Evolutionary conservation across 2,113 vertebrate species (phyloP), one percentile per base, ranked within the genome.

Genomic region (Mionectes macconnelli): DNA sequence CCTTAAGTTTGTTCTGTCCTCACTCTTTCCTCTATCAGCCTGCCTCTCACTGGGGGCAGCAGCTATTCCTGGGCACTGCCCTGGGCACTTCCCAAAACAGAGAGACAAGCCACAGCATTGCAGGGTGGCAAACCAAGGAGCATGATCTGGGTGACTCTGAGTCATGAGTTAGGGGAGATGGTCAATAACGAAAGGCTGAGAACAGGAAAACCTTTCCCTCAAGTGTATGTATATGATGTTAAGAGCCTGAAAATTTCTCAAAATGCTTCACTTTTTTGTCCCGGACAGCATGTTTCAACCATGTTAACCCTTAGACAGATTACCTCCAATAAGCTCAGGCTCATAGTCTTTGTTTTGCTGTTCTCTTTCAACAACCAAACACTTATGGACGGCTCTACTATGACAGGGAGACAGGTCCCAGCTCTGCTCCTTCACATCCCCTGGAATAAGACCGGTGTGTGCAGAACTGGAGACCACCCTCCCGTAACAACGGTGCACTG

Each of bases 371-470:
- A 21, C 22, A 42, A 53, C 12, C 45, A 37, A 55, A 57, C 22
- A 25, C 16, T 27, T 56, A 25, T 0, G 0, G 63, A 60, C 17
- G 50, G 1, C 55, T 10, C 63, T 55, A 0, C 55, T 55, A 6
- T 20, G 47, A 55, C 44, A 80, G n/a, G 20, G 35, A 84, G 18
- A 28, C 37, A 62, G 25, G 18, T 53, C 56, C n/a, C 39, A 47
- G 47, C 47, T 52, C 60, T 63, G 39, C 39, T 55, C 8, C 62
- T 73, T 30, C 39, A 49, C 72, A 40, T 17, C 10, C 14, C 55
- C n/a, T 21, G 27, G 39, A 78, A 79, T 14, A 68, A 68, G 84
- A 55, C 37, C 44, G 4, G 1, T 4, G 24, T n/a, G 22, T 60
- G 22, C 74, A 79, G 73, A 74, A 16, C 50, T 49, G 24, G 12